A percentile compares a stretch with the other conserved stretches of the same genome.
Conservation (phyloP, 2,888 invertebrate species). For the Macrophya alboannulata region DNA sequence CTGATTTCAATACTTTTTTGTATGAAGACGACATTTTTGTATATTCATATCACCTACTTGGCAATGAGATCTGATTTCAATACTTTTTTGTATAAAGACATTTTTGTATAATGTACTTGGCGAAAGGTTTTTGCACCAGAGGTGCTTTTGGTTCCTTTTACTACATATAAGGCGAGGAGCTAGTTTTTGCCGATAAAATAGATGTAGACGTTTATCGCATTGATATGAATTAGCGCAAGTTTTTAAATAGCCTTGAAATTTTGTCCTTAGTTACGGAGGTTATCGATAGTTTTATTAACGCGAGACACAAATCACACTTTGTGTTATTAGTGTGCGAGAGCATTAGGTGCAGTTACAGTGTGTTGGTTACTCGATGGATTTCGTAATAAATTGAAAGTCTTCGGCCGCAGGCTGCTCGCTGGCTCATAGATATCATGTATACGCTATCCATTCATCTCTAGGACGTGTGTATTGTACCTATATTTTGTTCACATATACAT, state of each 20-base stretch:
- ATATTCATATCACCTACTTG: no score
- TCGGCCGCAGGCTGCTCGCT: slow-evolving; percentile 61
- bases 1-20: no score
- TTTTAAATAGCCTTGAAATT: slow-evolving; percentile 41
- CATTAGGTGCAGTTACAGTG: slow-evolving; percentile 2
- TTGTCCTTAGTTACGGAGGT: slow-evolving; percentile 36
- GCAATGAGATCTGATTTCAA: no score
- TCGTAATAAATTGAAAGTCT: slow-evolving; percentile 74
- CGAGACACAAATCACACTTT: slow-evolving; percentile 13
- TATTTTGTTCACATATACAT: not conserved
- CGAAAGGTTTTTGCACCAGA: no score
- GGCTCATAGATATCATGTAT: slow-evolving; percentile 12
- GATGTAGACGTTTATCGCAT: not conserved
- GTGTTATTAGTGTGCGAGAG: not conserved
- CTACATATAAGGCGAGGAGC: not conserved
- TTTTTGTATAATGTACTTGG: no score
- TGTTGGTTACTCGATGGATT: slow-evolving; percentile 60
- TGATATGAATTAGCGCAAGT: slow-evolving; percentile 37
- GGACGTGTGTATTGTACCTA: slow-evolving; percentile 1
- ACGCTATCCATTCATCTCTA: slow-evolving; percentile 21
- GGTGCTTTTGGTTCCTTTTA: no score
- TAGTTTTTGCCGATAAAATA: not conserved
- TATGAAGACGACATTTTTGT: no score
- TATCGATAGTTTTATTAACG: slow-evolving; percentile 19
- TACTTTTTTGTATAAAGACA: no score